A percentile compares a stretch with the other conserved stretches of the same genome.
These are phyloP conservation scores for Lineus longissimus DNA, from an alignment of 1,140 invertebrate species.

Conservation along the genomic window DNA sequence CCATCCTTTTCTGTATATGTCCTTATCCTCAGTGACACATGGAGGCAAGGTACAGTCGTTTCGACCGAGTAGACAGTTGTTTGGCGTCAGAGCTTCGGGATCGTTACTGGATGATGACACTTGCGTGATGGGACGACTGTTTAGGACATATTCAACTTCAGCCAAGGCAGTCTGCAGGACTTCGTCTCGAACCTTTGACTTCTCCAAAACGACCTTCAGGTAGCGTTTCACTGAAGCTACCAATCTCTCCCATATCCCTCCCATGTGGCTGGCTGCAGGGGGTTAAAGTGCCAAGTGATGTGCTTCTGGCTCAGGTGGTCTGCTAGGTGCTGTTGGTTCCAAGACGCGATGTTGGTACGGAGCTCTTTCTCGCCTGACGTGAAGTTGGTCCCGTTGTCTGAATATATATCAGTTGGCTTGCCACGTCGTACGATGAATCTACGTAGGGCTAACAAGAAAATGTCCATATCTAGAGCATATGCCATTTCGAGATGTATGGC, in stretches of 20 bases:
- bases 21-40: no score
- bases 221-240: neutral
- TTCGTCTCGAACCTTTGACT: no score
- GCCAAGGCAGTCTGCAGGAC: no score
- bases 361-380: neutral
- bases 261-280: slow-evolving; percentile 6
- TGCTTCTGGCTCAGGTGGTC: neutral
- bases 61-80: no score
- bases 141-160: no score
- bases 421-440: neutral
- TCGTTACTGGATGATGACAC: no score
- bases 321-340: neutral
- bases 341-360: neutral
- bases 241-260: neutral
- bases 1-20: no score
- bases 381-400: slow-evolving; percentile 2
- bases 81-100: no score
- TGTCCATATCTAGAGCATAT: slow-evolving; percentile 25
- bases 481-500: slow-evolving; percentile 28
- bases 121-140: no score
- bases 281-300: neutral
- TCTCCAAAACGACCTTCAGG: no score
- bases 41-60: no score
- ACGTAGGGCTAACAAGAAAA: neutral
- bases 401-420: neutral